Base-by-base conservation (phyloP, 2,113 vertebrate genomes). In the Donacobius atricapilla region DNA sequence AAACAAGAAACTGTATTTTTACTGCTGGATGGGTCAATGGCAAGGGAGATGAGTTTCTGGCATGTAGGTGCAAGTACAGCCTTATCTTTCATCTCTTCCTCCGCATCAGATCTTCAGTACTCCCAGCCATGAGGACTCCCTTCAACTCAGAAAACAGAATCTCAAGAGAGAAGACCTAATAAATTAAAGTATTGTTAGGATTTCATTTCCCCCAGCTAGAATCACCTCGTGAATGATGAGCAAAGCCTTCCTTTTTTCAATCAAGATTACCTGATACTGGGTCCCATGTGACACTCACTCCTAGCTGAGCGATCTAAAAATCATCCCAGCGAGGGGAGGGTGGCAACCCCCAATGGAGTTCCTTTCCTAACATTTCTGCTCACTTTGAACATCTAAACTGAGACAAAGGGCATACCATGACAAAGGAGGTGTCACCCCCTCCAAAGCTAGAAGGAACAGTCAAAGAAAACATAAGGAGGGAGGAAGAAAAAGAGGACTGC, bases 221-320 rank as follows among this genome's bases (percentile, higher is more conserved):
- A 96, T 48, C 57, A 40, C 66, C 71, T 83, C 0, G 0, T 47
- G 44, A 89, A 94, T 40, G 39, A 92, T 1, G 20, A 86, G 83
- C 54, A 78, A 96, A 96, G 39, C 28, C 50, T 18, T n/a, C 11
- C 93, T 84, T 92, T 96, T 81, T 95, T 94, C 84, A 80, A 22
- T 94, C 86, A 82, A 89, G 88, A 93, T 82, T 87, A 71, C 51
- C 69, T 66, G 90, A 90, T 66, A 91, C 24, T 33, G 48, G 61
- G 65, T 76, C 2, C 0, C 39, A 50, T 44, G 51, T 56, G 78
- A 79, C 60, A 57, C 18, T 63, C 66, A 65, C 56, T 33, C 0
- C 0, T 17, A 30, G 10, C 35, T 0, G 0, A 83, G 42, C 39
- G 72, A 76, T 17, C 48, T 45, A 72, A 84, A 94, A 84, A 37